Evolutionary conservation across 37 sponge, comb jelly and placozoan genomes (phyloP), one percentile per base, ranked within the genome.

Genomic region (Hormiphora californensis): DNA sequence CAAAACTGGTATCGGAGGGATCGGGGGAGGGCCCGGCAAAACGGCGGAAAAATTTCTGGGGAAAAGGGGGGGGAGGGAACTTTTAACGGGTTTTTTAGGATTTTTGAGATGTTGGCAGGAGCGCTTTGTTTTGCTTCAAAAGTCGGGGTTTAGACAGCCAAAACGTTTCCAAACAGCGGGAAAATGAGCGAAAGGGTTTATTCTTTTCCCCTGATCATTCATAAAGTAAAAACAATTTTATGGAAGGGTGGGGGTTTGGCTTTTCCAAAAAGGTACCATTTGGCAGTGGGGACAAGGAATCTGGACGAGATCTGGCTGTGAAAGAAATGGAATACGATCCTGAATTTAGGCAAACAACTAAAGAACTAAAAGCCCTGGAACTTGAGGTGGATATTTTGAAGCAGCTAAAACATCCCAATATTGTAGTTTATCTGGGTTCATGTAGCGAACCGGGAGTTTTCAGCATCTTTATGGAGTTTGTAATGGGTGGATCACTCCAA

Each of bases 401-500:
- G 3, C 32, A 27, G 4, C 67, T 65, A 19, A 38, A 65, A 4
- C 67, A 65, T 65, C 67, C 67, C 32, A 65, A 65, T 65, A 65
- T 65, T 34, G 67, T 65, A 15, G 4, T 65, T 8, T 65, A 65
- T 28, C 35, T 28, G 11, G 67, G 67, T 33, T 65, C 67, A 65
- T 36, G 15, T 65, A 33, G 12, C 4, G 35, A 34, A 4, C 38
- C 32, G 32, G 67, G 17, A 19, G 19, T 11, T 65, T 65, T 65
- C 67, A 65, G 35, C 28, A 65, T 65, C 32, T 65, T 65, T 17
- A 65, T 65, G 67, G 67, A 65, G 37, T 65, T 36, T 33, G 67
- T 65, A 38, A 65, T 35, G 32, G 67, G 67, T 65, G 67, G 67
- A 15, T 65, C 67, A 36, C 32, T 65, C 38, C 32, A 38, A 65